These are phyloP conservation scores for Caenorhabditis sulstoni DNA, from an alignment of 2,888 invertebrate species.

Conservation along the genomic window DNA sequence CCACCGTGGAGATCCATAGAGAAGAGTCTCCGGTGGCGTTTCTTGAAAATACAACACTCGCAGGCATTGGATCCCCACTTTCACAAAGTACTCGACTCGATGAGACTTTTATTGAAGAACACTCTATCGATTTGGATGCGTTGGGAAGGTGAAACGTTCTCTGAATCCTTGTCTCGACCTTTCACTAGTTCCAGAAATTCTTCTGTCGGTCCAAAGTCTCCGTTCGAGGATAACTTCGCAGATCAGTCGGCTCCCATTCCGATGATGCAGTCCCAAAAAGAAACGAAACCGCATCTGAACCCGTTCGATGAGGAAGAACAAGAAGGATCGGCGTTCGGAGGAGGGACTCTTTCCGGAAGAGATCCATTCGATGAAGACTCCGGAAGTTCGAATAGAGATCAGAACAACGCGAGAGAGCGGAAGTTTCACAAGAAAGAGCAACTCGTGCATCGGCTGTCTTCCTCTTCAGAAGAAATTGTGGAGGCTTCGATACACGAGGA, in stretches of 20 bases:
- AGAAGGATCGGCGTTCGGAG: slow-evolving; percentile 47
- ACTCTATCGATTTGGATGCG: slow-evolving; percentile 59
- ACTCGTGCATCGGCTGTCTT: slow-evolving; percentile 59
- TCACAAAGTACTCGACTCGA: slow-evolving; percentile 64
- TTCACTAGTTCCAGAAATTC: slow-evolving; percentile 16
- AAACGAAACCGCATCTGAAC: slow-evolving; percentile 31
- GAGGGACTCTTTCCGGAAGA: slow-evolving; percentile 67
- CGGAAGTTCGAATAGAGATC: slow-evolving; percentile 33
- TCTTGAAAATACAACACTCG: slow-evolving; percentile 43
- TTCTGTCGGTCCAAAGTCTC: slow-evolving; percentile 39
- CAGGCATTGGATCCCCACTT: slow-evolving; percentile 65
- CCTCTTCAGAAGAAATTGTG: slow-evolving; percentile 68
- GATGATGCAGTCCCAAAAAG: slow-evolving; percentile 11
- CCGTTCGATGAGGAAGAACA: slow-evolving; percentile 67
- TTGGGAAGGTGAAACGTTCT: slow-evolving; percentile 39
- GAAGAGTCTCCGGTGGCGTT: slow-evolving; percentile 26
- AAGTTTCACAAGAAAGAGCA: slow-evolving; percentile 53
- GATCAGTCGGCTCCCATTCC: slow-evolving; percentile 25
- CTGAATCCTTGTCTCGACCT: not conserved
- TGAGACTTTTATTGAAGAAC: slow-evolving; percentile 64
- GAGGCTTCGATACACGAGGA: slow-evolving; percentile 67
- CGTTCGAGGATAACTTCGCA: slow-evolving; percentile 57
- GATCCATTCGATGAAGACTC: slow-evolving; percentile 68
- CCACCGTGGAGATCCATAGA: not conserved
- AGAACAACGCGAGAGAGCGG: slow-evolving; percentile 19